Base-by-base conservation (phyloP, 2,888 invertebrate genomes). In the Romanomermis culicivorax region DNA sequence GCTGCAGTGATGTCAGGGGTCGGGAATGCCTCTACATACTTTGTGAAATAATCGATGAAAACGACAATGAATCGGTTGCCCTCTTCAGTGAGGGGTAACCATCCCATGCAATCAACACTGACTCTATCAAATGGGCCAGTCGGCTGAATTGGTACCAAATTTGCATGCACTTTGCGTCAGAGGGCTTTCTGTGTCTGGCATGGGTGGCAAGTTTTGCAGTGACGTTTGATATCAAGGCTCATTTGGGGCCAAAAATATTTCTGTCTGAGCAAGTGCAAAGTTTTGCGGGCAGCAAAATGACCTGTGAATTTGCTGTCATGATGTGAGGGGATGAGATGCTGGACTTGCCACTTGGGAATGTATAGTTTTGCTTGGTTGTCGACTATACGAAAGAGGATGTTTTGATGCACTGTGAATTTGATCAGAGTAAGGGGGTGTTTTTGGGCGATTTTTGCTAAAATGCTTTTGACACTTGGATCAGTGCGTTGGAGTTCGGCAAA, bases 1-100 rank as follows among this genome's bases (percentile, higher is more conserved):
- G 56, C 57, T 0, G 68, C 61, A 48, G 61, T 62, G 23, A 64
- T 63, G 42, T 67, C 62, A 0, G 63, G 63, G 17, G 69, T 49
- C 2, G 68, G 60, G 25, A 66, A 42, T 47, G 60, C 58, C 59
- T 62, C 29, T 50, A 57, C 54, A 30, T 43, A 65, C 25, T 59
- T 58, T 2, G 61, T 59, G 3, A 62, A 58, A 30, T 58, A 53
- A 54, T 59, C 58, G 11, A 57, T 58, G 2, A 59, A 55, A 1
- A 58, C 57, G 7, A 63, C 24, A 42, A 64, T 57, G 29, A 62
- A 63, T 47, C 58, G 56, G 25, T 63, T 60, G 4, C 56, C 55
- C 0, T 27, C 51, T 4, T 23, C 14, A 1, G 60, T 57, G 1
- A 7, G 24, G 7, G 60, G 58, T 2, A 64, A 53, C 0, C 62